A percentile compares a stretch with the other conserved stretches of the same genome.
Evolutionary conservation across 1,140 invertebrate genomes (phyloP).

Genomic region (Zophobas morio): DNA sequence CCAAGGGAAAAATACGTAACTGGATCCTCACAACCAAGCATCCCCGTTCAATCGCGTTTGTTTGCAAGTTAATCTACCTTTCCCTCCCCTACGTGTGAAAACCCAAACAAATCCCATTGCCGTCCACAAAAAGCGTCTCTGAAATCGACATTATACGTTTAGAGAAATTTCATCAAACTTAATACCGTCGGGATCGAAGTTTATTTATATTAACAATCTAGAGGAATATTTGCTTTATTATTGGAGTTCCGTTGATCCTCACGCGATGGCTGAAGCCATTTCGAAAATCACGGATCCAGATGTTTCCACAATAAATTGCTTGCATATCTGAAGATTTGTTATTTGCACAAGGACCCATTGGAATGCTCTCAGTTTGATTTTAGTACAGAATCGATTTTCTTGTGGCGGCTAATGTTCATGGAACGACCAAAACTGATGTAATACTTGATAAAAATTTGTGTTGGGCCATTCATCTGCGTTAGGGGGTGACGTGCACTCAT

Average conservation of each 20-base stretch:
- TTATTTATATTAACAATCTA: conserved; percentile 48
- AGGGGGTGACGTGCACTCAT: neutral
- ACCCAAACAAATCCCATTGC: too few species aligned
- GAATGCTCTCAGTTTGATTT: neutral
- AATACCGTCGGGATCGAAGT: conserved; percentile 41
- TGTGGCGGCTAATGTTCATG: conserved; percentile 7
- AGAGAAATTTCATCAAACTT: conserved; percentile 27
- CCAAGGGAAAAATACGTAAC: too few species aligned
- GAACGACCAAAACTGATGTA: neutral
- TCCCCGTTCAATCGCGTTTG: too few species aligned
- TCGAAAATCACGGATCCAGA: conserved; percentile 44
- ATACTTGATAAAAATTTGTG: neutral
- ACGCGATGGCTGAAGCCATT: conserved; percentile 35
- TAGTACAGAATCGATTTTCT: neutral
- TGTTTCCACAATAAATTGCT: conserved; percentile 45
- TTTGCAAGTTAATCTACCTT: too few species aligned
- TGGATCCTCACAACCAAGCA: too few species aligned
- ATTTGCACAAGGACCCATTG: conserved; percentile 21
- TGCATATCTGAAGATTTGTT: conserved; percentile 42
- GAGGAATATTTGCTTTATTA: conserved; percentile 47
- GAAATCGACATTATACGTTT: conserved; percentile 5
- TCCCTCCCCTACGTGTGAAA: too few species aligned
- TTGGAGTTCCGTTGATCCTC: conserved; percentile 29
- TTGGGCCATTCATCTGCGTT: conserved; percentile 20
- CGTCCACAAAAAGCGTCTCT: neutral